phyloP scores from a whole-genome alignment of 1,140 invertebrate species.

The Eulimnadia texana region DNA sequence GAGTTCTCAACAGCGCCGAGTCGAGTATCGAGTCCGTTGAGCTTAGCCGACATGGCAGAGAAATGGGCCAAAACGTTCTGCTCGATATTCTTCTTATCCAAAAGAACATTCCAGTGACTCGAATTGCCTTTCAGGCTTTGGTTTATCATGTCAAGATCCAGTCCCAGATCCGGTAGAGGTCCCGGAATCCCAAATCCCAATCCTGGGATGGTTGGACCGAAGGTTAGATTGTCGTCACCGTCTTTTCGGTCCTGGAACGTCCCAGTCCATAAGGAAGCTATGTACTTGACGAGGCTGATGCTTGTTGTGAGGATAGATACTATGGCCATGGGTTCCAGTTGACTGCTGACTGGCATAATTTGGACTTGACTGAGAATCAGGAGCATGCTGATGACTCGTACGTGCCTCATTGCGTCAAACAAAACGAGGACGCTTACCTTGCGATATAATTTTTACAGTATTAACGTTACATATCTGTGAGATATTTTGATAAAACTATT shows the following conservation, averaged over 20 bases:
- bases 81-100: not conserved
- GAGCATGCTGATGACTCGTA: not conserved
- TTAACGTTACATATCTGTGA: no score
- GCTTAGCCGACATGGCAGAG: constrained; percentile 11
- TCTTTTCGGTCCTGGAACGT: constrained; percentile 9
- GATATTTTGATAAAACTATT: no score
- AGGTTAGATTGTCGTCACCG: not conserved
- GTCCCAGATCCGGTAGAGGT: constrained; percentile 5
- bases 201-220: not conserved
- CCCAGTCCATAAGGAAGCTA: constrained; percentile 7
- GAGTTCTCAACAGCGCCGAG: constrained; percentile 18
- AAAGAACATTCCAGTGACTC: not conserved
- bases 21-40: constrained; percentile 20
- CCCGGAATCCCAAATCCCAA: constrained; percentile 8
- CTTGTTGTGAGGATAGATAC: constrained; percentile 9
- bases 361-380: not conserved
- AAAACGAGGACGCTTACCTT: no score
- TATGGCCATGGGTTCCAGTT: constrained; percentile 8
- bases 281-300: constrained; percentile 12
- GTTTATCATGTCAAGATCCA: constrained; percentile 9
- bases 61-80: constrained; percentile 3
- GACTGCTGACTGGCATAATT: not conserved
- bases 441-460: no score
- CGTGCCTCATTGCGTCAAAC: no score
- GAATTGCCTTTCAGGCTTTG: not conserved